Evolutionary conservation across 2,888 invertebrate genomes (phyloP).

Genomic region (Polymixis lichenea): DNA sequence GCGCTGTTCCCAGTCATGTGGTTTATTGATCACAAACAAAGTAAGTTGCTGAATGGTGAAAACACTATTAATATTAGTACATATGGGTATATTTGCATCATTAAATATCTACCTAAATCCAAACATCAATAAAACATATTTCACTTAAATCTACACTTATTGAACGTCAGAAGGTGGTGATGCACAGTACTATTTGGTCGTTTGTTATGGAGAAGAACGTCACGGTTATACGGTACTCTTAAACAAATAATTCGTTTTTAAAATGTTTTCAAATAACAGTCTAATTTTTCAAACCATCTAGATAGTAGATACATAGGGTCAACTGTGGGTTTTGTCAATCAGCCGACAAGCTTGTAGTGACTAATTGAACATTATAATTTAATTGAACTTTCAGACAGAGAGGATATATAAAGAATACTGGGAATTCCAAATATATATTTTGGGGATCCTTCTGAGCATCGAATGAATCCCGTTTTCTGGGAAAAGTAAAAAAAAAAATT

Average conservation of each 20-base stretch:
- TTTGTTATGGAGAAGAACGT: no score
- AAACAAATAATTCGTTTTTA: no score
- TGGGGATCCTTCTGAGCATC: background rate
- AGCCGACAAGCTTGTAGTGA: background rate
- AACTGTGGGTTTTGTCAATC: background rate
- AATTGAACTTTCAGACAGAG: background rate
- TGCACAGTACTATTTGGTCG: no score
- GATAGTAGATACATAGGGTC: background rate
- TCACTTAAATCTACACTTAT: no score
- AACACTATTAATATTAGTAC: background rate
- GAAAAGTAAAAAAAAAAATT: background rate
- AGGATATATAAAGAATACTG: background rate
- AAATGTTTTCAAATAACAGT: no score
- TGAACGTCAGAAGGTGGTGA: no score
- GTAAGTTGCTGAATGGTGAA: constrained; percentile 64
- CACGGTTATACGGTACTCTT: no score
- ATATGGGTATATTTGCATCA: background rate
- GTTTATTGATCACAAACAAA: constrained; percentile 72
- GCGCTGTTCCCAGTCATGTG: constrained; percentile 77
- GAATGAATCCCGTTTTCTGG: background rate
- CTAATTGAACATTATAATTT: background rate
- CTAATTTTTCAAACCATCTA: background rate
- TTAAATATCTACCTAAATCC: background rate
- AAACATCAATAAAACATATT: background rate
- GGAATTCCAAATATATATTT: background rate